Conservation (phyloP, 2,888 invertebrate genomes). For the Melolontha melolontha region DNA sequence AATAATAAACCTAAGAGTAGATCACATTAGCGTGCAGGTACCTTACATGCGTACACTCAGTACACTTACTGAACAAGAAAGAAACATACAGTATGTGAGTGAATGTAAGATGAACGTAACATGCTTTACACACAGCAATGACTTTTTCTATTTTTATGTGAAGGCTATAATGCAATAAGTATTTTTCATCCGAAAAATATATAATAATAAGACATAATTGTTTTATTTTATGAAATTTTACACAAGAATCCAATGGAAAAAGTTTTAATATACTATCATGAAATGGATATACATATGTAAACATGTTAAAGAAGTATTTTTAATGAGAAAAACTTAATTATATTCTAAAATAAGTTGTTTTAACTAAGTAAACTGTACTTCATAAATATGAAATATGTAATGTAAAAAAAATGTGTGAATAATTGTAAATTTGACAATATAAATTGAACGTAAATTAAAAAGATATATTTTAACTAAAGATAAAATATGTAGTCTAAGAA, state of each 20-base stretch:
- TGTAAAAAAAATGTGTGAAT: too few relatives aligned
- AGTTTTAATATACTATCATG: constrained; percentile 2
- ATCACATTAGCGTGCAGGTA: constrained; percentile 52
- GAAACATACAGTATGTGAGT: constrained; percentile 37
- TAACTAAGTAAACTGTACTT: too few relatives aligned
- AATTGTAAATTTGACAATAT: too few relatives aligned
- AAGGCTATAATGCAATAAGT: constrained; percentile 17
- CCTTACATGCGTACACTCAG: constrained; percentile 46
- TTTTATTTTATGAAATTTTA: background rate
- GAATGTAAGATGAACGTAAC: constrained; percentile 40
- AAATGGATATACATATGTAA: too few relatives aligned
- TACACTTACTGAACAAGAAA: constrained; percentile 33
- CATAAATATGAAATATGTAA: too few relatives aligned
- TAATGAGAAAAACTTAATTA: too few relatives aligned
- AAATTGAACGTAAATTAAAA: too few relatives aligned
- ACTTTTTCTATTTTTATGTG: too few relatives aligned
- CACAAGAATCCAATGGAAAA: constrained; percentile 1
- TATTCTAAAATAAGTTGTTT: too few relatives aligned
- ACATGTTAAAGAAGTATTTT: too few relatives aligned
- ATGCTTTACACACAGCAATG: constrained; percentile 36
- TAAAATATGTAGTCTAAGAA: too few relatives aligned
- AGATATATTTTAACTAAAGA: too few relatives aligned
- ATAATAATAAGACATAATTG: constrained; percentile 1
- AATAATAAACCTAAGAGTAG: constrained; percentile 42
- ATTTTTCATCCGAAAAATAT: constrained; percentile 27